phyloP scores from a whole-genome alignment of 1,140 invertebrate genomes.

The Ganaspis sp. region DNA sequence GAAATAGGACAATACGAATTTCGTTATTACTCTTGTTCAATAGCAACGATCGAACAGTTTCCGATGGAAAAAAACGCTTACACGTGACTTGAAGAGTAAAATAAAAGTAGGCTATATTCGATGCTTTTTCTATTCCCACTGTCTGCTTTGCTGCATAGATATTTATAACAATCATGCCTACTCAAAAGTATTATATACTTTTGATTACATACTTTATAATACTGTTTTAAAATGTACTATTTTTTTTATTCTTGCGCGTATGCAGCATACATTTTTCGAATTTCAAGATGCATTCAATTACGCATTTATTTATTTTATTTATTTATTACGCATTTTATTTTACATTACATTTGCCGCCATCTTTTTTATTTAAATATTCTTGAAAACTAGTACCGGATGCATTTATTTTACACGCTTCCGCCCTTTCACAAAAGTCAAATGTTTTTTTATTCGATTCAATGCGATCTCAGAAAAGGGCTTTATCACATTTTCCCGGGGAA shows the following conservation, averaged over 20 bases:
- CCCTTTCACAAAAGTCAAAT: slow-evolving; percentile 1
- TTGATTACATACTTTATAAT: no score
- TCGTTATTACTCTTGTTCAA: slow-evolving; percentile 8
- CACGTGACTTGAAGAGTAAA: slow-evolving; percentile 15
- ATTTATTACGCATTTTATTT: not conserved
- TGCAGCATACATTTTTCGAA: no score
- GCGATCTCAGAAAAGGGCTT: slow-evolving; percentile 18
- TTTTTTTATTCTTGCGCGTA: no score
- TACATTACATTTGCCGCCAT: no score
- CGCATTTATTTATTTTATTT: no score
- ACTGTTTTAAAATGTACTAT: no score
- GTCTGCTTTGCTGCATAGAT: not conserved
- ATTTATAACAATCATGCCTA: not conserved
- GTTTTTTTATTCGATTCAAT: slow-evolving; percentile 16
- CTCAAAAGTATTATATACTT: no score
- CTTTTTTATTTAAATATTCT: not conserved
- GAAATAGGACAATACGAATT: slow-evolving; percentile 1
- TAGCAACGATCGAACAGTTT: not conserved
- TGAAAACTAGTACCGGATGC: not conserved
- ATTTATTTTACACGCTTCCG: slow-evolving; percentile 7
- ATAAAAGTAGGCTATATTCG: not conserved
- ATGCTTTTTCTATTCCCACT: not conserved
- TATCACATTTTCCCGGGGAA: slow-evolving; percentile 46
- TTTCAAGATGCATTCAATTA: no score
- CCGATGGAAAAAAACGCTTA: slow-evolving; percentile 9